phyloP scores from a whole-genome alignment of 2,113 vertebrate species.

The Ceyx melanurus region DNA sequence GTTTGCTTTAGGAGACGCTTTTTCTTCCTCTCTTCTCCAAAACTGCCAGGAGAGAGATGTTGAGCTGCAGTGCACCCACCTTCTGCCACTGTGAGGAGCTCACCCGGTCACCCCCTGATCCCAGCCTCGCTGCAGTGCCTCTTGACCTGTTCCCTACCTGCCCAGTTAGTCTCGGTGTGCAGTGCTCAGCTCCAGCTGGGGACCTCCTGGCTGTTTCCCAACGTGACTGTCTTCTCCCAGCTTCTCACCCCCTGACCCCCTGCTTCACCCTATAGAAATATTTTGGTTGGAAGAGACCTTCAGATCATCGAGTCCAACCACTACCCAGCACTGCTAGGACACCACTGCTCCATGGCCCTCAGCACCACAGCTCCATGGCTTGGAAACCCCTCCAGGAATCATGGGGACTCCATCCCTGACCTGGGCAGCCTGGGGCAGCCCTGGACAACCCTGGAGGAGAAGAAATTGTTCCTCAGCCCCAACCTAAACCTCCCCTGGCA shows the following conservation, averaged over 20 bases:
- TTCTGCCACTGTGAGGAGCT: fast-evolving
- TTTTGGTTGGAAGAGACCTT: background rate
- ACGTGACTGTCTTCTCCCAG: fast-evolving
- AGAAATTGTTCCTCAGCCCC: too few species aligned
- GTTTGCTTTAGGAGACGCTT: background rate
- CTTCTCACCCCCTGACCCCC: background rate
- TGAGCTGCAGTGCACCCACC: background rate
- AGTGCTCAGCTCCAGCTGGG: background rate
- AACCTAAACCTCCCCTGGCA: too few species aligned
- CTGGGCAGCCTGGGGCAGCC: background rate
- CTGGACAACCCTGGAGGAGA: background rate
- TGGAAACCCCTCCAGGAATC: background rate
- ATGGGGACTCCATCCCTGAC: background rate
- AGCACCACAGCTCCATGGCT: background rate
- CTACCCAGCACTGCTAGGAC: background rate
- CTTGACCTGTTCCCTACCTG: background rate
- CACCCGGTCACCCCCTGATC: background rate
- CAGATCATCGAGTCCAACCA: background rate
- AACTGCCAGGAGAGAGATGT: fast-evolving
- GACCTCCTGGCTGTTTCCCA: background rate
- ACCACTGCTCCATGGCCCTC: background rate
- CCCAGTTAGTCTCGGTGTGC: fast-evolving
- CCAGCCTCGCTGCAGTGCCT: background rate
- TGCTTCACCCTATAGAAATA: fast-evolving
- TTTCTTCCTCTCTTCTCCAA: background rate